These are phyloP conservation scores for Phalacrocorax pelagicus DNA, from an alignment of 2,113 vertebrate genomes.

Conservation along the genomic window DNA sequence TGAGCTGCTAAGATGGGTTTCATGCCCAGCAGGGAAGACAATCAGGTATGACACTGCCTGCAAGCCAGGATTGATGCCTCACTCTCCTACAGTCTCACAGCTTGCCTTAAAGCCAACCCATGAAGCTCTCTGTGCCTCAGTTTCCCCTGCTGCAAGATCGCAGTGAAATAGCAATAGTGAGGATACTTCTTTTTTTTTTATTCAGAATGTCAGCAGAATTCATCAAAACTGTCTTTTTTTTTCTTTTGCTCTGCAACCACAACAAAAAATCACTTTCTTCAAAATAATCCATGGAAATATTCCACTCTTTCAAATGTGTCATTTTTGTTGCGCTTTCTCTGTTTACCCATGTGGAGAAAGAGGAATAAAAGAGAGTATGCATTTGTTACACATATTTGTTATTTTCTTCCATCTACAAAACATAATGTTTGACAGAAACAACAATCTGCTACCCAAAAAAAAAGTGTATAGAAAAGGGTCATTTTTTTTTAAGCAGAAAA, in stretches of 20 bases:
- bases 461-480: background rate
- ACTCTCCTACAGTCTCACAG: background rate
- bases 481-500: background rate
- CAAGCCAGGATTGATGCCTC: background rate
- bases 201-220: background rate
- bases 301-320: background rate
- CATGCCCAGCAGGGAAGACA: background rate
- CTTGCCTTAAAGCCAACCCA: background rate
- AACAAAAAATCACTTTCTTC: background rate
- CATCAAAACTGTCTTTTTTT: background rate
- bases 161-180: background rate
- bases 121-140: background rate
- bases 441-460: background rate
- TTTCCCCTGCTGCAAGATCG: background rate
- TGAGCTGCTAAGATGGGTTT: background rate
- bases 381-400: background rate
- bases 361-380: background rate
- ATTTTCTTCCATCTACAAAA: background rate
- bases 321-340: background rate
- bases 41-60: background rate
- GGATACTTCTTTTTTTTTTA: background rate
- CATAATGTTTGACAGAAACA: conserved; percentile 10
- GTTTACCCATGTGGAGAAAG: background rate
- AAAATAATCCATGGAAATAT: background rate
- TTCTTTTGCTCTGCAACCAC: background rate